Evolutionary conservation across 2,888 invertebrate genomes (phyloP).

Genomic region (Cyrtodaria siliqua): DNA sequence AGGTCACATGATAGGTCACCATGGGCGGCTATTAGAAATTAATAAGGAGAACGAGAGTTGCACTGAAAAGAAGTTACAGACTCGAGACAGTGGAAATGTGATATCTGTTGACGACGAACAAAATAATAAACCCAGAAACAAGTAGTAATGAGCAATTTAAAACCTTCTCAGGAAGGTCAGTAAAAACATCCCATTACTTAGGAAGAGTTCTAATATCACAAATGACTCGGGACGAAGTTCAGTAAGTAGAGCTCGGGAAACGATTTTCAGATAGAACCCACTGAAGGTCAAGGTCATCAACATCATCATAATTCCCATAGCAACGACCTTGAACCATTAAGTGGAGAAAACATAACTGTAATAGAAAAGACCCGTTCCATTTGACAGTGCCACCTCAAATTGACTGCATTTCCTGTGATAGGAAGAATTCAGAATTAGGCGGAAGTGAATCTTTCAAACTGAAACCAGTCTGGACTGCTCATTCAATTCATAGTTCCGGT

Average conservation of each 20-base stretch:
- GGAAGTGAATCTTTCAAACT: not conserved
- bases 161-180: slow-evolving; percentile 27
- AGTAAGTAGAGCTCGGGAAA: slow-evolving; percentile 70
- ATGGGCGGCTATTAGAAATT: slow-evolving; percentile 30
- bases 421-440: slow-evolving; percentile 5
- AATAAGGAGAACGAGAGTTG: slow-evolving; percentile 48
- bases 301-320: slow-evolving; percentile 4
- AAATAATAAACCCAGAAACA: slow-evolving; percentile 18
- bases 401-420: slow-evolving; percentile 26
- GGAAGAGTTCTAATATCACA: slow-evolving; percentile 72
- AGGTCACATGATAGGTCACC: slow-evolving; percentile 24
- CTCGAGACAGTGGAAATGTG: slow-evolving; percentile 61
- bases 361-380: slow-evolving; percentile 77
- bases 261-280: slow-evolving; percentile 16
- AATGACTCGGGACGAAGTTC: slow-evolving; percentile 75
- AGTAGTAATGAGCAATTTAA: slow-evolving; percentile 26
- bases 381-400: slow-evolving; percentile 71
- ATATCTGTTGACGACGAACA: slow-evolving; percentile 40
- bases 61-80: slow-evolving; percentile 38
- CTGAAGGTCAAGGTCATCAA: slow-evolving; percentile 14
- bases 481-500: slow-evolving; percentile 14
- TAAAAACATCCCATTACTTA: slow-evolving; percentile 71
- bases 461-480: slow-evolving; percentile 20
- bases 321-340: slow-evolving; percentile 39
- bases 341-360: slow-evolving; percentile 73